Conservation (phyloP, 2,888 invertebrate species). For the Serripes groenlandicus region DNA sequence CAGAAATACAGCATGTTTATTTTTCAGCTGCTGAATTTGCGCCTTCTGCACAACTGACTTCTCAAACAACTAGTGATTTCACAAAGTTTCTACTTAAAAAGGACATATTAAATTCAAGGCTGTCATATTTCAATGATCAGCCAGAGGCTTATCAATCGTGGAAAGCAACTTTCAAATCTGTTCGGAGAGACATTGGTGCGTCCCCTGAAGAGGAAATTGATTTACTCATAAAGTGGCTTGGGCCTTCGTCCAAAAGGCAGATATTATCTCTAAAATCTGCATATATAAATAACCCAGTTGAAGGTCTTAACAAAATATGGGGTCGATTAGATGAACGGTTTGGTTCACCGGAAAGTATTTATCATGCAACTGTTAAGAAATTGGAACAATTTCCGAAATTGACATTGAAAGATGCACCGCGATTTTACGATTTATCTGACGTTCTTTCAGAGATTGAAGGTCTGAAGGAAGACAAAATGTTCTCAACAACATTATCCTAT, state of each 20-base stretch:
- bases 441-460: slow-evolving; percentile 45
- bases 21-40: no score
- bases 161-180: slow-evolving; percentile 40
- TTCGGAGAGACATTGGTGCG: slow-evolving; percentile 24
- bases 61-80: slow-evolving; percentile 29
- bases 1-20: no score
- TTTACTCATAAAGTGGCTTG: slow-evolving; percentile 27
- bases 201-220: slow-evolving; percentile 38
- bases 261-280: slow-evolving; percentile 26
- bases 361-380: slow-evolving; percentile 24
- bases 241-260: slow-evolving; percentile 18
- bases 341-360: slow-evolving; percentile 32
- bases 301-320: slow-evolving; percentile 38
- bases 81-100: slow-evolving; percentile 32
- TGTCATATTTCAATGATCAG: slow-evolving; percentile 23
- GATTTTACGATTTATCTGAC: slow-evolving; percentile 27
- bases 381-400: slow-evolving; percentile 37
- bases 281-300: not conserved
- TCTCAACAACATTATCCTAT: slow-evolving; percentile 44
- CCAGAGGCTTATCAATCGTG: slow-evolving; percentile 36
- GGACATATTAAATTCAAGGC: slow-evolving; percentile 16
- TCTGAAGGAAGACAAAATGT: slow-evolving; percentile 47
- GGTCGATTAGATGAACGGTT: slow-evolving; percentile 31
- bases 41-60: no score
- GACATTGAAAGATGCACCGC: slow-evolving; percentile 8